Evolutionary conservation across 2,797 vertebrate species (phyloP).

Genomic region (Acanthurus leucopareius): DNA sequence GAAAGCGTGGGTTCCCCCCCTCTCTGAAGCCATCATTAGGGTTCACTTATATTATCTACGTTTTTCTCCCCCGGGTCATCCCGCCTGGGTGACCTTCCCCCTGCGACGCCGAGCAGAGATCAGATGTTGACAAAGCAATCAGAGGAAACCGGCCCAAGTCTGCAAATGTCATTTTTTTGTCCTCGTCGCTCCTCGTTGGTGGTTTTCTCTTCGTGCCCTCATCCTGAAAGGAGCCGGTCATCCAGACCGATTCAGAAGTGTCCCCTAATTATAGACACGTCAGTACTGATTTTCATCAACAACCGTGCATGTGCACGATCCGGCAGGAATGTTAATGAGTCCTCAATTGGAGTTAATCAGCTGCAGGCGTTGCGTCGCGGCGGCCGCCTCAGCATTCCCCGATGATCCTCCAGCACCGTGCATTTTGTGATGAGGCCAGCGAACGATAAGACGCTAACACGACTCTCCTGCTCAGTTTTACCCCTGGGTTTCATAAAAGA

Average conservation of each 20-base stretch:
- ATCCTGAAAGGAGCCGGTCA: constrained; percentile 63
- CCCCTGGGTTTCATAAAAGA: constrained; percentile 63
- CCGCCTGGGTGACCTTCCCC: constrained; percentile 51
- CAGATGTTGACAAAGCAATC: constrained; percentile 75
- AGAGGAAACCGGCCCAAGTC: constrained; percentile 44
- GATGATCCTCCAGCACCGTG: background rate
- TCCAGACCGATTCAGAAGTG: constrained; percentile 72
- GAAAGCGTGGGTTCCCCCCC: background rate
- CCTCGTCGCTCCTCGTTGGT: constrained; percentile 26
- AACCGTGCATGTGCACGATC: constrained; percentile 74
- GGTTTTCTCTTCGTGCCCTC: constrained; percentile 35
- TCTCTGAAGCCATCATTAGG: constrained; percentile 16
- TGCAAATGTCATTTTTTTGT: constrained; percentile 52
- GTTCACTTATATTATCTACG: constrained; percentile 61
- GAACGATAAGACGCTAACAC: constrained; percentile 21
- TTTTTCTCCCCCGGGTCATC: constrained; percentile 50
- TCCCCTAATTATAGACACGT: constrained; percentile 80
- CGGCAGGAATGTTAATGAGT: constrained; percentile 77
- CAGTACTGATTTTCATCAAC: constrained; percentile 83
- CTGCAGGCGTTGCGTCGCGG: constrained; percentile 41
- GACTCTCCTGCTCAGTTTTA: constrained; percentile 20
- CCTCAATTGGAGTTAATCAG: constrained; percentile 79
- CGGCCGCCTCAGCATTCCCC: constrained; percentile 44
- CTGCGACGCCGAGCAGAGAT: constrained; percentile 34
- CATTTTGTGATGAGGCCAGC: constrained; percentile 22